phyloP scores from a whole-genome alignment of 2,113 vertebrate genomes.

The Tragelaphus strepsiceros region DNA sequence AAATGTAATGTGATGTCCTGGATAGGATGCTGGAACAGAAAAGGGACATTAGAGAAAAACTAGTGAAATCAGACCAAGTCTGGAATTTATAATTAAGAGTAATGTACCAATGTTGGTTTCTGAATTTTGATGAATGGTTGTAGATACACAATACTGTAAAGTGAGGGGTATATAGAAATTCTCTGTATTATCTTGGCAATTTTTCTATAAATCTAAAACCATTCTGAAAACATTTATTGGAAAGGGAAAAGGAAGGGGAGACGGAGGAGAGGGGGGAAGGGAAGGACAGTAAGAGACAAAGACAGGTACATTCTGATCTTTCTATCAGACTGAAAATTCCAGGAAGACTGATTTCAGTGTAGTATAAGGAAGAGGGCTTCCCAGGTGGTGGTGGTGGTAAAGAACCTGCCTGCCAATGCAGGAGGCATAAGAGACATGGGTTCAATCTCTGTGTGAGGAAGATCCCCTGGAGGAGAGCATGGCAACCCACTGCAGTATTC shows the following conservation, averaged over 20 bases:
- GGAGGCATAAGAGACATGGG: neutral
- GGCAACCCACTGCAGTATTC: neutral
- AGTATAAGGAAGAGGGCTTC: neutral
- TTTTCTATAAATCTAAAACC: neutral
- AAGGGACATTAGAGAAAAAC: neutral
- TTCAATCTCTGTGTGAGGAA: neutral
- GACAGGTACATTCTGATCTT: neutral
- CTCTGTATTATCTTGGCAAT: neutral
- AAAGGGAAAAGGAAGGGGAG: neutral
- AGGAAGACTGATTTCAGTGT: neutral
- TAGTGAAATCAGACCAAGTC: neutral
- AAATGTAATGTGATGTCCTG: neutral
- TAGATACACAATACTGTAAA: neutral
- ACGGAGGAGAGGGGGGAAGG: accelerated
- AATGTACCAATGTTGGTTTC: neutral
- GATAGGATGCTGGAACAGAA: neutral
- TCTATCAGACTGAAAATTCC: neutral
- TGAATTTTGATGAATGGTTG: neutral
- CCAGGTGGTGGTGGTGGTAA: neutral
- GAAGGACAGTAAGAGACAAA: neutral
- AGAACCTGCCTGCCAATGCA: neutral
- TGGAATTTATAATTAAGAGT: neutral
- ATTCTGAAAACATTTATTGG: neutral
- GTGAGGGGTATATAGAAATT: neutral
- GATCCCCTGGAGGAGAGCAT: neutral